These are phyloP conservation scores for Muntiacus reevesi DNA, from an alignment of 2,113 vertebrate genomes.

Conservation along the genomic window DNA sequence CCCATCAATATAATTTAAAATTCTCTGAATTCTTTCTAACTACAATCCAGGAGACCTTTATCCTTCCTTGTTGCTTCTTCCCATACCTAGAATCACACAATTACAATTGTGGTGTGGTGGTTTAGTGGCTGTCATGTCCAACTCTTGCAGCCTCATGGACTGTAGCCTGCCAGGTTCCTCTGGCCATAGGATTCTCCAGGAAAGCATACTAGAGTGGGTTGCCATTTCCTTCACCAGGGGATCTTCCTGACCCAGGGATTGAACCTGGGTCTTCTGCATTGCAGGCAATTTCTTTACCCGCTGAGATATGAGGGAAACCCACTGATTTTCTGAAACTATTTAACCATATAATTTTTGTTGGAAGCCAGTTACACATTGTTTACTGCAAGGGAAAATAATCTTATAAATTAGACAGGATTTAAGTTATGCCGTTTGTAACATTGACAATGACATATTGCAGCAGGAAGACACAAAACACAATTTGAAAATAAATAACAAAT, in stretches of 20 bases:
- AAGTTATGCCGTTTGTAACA: not conserved
- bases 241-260: not conserved
- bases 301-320: not conserved
- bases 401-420: not conserved
- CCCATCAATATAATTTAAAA: not conserved
- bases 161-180: not conserved
- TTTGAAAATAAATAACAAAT: not conserved
- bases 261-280: not conserved
- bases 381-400: not conserved
- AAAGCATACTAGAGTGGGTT: not conserved
- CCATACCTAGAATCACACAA: not conserved
- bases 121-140: rapidly evolving
- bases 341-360: not conserved
- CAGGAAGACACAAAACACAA: not conserved
- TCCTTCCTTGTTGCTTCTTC: not conserved
- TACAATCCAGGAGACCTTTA: not conserved
- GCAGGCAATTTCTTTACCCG: not conserved
- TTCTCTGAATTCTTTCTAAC: not conserved
- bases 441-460: not conserved
- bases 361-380: not conserved
- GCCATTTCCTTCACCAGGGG: not conserved
- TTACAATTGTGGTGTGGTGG: not conserved
- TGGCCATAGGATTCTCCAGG: not conserved
- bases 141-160: not conserved
- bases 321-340: not conserved